Evolutionary conservation across 2,113 vertebrate species (phyloP).

Genomic region (Brachyistius frenatus): DNA sequence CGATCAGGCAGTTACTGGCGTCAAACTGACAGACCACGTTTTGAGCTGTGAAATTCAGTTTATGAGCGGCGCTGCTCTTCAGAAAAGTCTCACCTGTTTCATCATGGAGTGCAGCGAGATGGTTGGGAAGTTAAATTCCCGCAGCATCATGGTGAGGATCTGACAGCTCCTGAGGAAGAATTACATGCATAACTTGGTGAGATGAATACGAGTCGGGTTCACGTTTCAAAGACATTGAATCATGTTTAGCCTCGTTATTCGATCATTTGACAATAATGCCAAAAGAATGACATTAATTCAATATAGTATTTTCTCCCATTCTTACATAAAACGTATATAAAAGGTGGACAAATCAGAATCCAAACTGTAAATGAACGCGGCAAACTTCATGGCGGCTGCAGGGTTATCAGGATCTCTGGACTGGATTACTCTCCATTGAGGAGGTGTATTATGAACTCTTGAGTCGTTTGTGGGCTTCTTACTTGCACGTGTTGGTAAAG

Average conservation of each 20-base stretch:
- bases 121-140: slow-evolving; percentile 88
- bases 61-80: not conserved
- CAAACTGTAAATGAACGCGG: not conserved
- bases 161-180: slow-evolving; percentile 89
- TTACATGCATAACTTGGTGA: too few relatives aligned
- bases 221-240: too few relatives aligned
- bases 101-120: slow-evolving; percentile 96
- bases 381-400: not conserved
- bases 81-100: slow-evolving; percentile 89
- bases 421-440: not conserved
- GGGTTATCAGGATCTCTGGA: not conserved
- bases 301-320: too few relatives aligned
- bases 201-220: too few relatives aligned
- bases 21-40: not conserved
- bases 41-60: not conserved
- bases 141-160: slow-evolving; percentile 95
- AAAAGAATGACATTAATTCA: too few relatives aligned
- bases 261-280: too few relatives aligned
- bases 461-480: slow-evolving; percentile 55
- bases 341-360: not conserved
- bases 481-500: slow-evolving; percentile 99
- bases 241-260: too few relatives aligned
- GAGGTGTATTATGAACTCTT: not conserved
- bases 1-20: not conserved
- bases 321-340: not conserved